These are phyloP conservation scores for Euplagia quadripunctaria DNA, from an alignment of 2,888 invertebrate species.

Conservation along the genomic window DNA sequence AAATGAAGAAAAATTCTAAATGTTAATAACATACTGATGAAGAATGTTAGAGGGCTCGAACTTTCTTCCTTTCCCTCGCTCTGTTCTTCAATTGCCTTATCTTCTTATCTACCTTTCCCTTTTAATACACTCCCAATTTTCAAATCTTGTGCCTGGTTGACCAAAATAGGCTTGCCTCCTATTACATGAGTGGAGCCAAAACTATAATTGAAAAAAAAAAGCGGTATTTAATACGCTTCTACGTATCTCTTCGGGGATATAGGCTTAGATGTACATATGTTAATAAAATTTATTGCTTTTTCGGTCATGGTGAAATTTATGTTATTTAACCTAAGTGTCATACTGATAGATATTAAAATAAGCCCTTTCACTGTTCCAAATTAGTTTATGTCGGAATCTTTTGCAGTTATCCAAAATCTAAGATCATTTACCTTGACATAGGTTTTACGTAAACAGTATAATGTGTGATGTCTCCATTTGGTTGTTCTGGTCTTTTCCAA, in stretches of 20 bases:
- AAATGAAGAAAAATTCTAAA: slow-evolving; percentile 28
- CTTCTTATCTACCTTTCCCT: not conserved
- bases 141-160: not conserved
- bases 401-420: not conserved
- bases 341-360: too few relatives aligned
- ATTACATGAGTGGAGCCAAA: not conserved
- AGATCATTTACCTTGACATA: slow-evolving; percentile 71
- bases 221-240: too few relatives aligned
- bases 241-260: too few relatives aligned
- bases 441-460: slow-evolving; percentile 92
- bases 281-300: too few relatives aligned
- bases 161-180: too few relatives aligned
- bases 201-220: not conserved
- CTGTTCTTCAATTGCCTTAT: not conserved
- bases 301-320: too few relatives aligned
- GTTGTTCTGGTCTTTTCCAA: slow-evolving; percentile 93
- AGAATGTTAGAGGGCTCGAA: not conserved
- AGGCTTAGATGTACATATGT: too few relatives aligned
- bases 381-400: too few relatives aligned
- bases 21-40: not conserved
- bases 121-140: not conserved
- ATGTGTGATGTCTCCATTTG: slow-evolving; percentile 93
- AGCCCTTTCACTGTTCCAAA: too few relatives aligned
- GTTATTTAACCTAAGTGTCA: too few relatives aligned
- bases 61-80: too few relatives aligned